Conservation (phyloP, 2,888 invertebrate species). For the Drosophila limbata region DNA sequence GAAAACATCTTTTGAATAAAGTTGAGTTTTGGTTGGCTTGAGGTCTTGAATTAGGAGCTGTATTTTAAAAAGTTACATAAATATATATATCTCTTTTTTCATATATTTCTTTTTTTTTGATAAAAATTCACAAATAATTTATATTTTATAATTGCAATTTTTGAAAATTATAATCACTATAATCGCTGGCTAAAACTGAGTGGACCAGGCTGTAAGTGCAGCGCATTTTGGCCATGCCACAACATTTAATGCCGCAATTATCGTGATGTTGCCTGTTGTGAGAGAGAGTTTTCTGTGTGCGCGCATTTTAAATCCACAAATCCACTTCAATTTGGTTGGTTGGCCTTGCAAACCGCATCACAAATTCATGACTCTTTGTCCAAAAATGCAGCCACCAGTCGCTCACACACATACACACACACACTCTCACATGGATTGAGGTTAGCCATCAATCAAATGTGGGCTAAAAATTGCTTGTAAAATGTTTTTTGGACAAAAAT, state of each 20-base stretch:
- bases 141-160: not conserved
- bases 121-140: no score
- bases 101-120: no score
- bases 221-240: not conserved
- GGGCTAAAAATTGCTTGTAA: conserved; percentile 27
- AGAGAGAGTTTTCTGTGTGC: conserved; percentile 1
- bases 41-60: no score
- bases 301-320: conserved; percentile 43
- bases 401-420: conserved; percentile 16
- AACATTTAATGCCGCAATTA: conserved; percentile 23
- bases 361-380: conserved; percentile 67
- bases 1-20: no score
- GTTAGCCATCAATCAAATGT: conserved; percentile 71
- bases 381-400: conserved; percentile 58
- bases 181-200: no score
- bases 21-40: no score
- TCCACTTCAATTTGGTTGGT: conserved; percentile 69
- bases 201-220: no score
- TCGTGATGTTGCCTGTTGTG: conserved; percentile 13
- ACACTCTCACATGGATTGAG: conserved; percentile 18
- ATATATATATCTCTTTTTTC: no score
- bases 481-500: conserved; percentile 8
- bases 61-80: no score
- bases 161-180: not conserved
- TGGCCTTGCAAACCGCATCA: conserved; percentile 64